Evolutionary conservation across 2,113 vertebrate genomes (phyloP).

Genomic region (Morone chrysops): DNA sequence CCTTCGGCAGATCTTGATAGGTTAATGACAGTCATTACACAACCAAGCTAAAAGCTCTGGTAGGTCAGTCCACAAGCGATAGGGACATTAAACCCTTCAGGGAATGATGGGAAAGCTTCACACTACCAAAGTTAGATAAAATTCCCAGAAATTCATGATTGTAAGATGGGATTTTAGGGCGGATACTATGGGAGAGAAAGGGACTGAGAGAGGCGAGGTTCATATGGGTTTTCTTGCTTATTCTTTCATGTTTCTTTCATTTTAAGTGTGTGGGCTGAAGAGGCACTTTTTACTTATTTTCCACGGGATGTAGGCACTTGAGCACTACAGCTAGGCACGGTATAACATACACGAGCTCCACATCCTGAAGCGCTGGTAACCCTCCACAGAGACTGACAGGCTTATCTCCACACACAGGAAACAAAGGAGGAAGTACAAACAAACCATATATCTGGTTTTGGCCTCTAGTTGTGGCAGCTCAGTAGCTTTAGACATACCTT

Average conservation of each 20-base stretch:
- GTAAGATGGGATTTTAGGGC: constrained; percentile 29
- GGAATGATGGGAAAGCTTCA: constrained; percentile 82
- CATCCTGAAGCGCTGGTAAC: background rate
- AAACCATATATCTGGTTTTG: constrained; percentile 47
- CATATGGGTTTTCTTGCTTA: constrained; percentile 1
- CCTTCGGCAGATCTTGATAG: constrained; percentile 78
- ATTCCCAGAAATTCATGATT: constrained; percentile 61
- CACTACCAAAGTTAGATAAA: constrained; percentile 63
- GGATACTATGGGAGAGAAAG: constrained; percentile 23
- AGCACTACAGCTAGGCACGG: background rate
- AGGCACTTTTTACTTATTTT: constrained; percentile 33
- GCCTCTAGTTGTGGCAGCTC: constrained; percentile 38
- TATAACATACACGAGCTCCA: background rate
- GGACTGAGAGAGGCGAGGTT: background rate
- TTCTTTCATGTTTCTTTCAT: constrained; percentile 28
- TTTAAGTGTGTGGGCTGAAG: constrained; percentile 17
- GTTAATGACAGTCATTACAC: constrained; percentile 80
- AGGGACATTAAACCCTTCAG: constrained; percentile 67
- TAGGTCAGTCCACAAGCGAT: constrained; percentile 61
- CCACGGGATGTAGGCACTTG: background rate
- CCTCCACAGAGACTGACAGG: constrained; percentile 1
- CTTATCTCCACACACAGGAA: constrained; percentile 41
- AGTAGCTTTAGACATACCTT: constrained; percentile 40
- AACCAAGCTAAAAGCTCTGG: constrained; percentile 66
- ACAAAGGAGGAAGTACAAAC: constrained; percentile 53